Evolutionary conservation across 92 coral and sea anemone species (phyloP), one percentile per base, ranked within the genome.

Genomic region (Siderastrea radians): DNA sequence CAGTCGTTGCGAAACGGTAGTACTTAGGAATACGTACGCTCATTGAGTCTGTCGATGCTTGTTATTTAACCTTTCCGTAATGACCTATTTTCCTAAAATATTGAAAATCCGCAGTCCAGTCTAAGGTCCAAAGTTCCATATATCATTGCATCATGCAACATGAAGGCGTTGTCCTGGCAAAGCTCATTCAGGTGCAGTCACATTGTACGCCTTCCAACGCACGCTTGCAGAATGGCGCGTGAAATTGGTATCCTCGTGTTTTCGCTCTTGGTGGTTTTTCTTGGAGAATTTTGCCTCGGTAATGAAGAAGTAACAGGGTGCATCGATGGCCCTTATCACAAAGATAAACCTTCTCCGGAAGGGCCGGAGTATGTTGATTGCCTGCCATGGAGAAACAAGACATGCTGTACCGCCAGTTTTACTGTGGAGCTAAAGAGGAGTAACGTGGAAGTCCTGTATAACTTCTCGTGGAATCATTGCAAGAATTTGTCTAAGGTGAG

Each of bases 381-480:
- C 73, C 49, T 60, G 43, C 88, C 98, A 14, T 96, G 99, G 99
- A 91, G 88, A 57, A 75, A 93, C 2, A 94, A 90, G 49, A 53
- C 98, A 1, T 96, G 99, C 43, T 96, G 99, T 64, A 95, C 94
- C 4, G 96, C 99, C 2, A 55, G 87, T 19, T 93, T 96, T 81
- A 96, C 99, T 0, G 74, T 81, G 9, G 90, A 87, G 63, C 91
- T 96, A 44, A 67, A 88, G 64, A 65, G 68, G 55, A 92, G 79
- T 63, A 86, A 82, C 1, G 95, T 90, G 7, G 92, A 90, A 79
- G 90, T 91, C 11, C 79, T 96, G 71, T 95, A 96, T 77, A 95
- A 95, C 54, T 95, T 96, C 68, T 89, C 95, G 13, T 96, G 98
- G 98, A 79, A 96, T 50, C 98, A 96, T 61, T 96, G 99, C 84